Conservation (phyloP, 2,797 vertebrate genomes). For the Psittacula derbiana region DNA sequence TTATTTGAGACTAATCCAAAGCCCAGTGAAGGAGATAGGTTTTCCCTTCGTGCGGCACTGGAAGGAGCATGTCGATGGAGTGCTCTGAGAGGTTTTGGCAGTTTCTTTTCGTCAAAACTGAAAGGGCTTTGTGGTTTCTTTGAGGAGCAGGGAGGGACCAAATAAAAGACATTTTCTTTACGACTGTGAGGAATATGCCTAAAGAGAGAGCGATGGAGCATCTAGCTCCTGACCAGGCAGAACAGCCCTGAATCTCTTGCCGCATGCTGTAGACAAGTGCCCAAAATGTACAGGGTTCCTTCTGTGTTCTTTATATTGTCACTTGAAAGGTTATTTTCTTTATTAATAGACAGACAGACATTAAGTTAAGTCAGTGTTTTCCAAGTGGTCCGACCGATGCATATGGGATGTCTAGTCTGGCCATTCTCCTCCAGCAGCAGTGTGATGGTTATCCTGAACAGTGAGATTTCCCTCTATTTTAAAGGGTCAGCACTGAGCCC, state of each 20-base stretch:
- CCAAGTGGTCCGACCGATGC: not conserved
- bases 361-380: not conserved
- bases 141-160: not conserved
- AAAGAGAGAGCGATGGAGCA: not conserved
- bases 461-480: not conserved
- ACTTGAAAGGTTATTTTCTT: not conserved
- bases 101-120: not conserved
- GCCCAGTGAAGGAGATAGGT: not conserved
- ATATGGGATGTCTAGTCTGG: not conserved
- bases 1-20: not conserved
- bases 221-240: not conserved
- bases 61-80: not conserved
- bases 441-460: not conserved
- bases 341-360: not conserved
- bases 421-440: fast-evolving
- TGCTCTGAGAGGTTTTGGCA: not conserved
- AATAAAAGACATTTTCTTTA: not conserved
- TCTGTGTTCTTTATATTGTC: not conserved
- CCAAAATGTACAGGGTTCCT: not conserved
- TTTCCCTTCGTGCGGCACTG: not conserved
- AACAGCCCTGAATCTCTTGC: not conserved
- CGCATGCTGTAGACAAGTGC: not conserved
- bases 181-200: not conserved
- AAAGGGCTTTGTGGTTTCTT: not conserved
- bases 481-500: not conserved